These are phyloP conservation scores for Urocitellus parryii DNA, from an alignment of 2,113 vertebrate genomes.

Conservation along the genomic window DNA sequence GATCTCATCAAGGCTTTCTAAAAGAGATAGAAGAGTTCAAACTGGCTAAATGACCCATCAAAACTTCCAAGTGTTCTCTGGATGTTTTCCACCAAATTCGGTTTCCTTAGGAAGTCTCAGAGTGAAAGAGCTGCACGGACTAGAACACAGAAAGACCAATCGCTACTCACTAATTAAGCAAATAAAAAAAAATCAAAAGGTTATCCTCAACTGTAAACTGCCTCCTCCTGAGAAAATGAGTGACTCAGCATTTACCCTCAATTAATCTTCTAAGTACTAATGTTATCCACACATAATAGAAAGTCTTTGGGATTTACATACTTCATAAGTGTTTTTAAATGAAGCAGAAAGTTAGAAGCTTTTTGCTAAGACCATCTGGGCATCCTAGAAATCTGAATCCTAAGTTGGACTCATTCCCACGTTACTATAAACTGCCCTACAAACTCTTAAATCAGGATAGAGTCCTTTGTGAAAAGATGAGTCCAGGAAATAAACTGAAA, in stretches of 20 bases:
- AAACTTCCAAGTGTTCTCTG: background rate
- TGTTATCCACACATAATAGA: slow-evolving; percentile 35
- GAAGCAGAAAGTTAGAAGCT: slow-evolving; percentile 54
- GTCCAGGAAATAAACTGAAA: slow-evolving; percentile 73
- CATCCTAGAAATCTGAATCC: slow-evolving; percentile 60
- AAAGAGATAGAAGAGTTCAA: slow-evolving; percentile 43
- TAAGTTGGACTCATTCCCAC: slow-evolving; percentile 64
- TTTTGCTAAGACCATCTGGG: slow-evolving; percentile 64
- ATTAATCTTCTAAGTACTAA: background rate
- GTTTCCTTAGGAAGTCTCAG: slow-evolving; percentile 17
- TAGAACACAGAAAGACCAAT: background rate
- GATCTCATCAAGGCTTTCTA: background rate
- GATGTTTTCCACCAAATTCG: background rate
- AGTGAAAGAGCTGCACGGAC: background rate
- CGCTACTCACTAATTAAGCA: background rate
- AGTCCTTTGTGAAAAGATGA: slow-evolving; percentile 60
- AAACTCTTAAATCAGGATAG: slow-evolving; percentile 41
- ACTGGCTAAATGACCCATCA: background rate
- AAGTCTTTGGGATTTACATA: slow-evolving; percentile 42
- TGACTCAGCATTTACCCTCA: background rate
- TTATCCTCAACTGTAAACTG: slow-evolving; percentile 7
- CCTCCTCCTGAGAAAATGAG: slow-evolving; percentile 33
- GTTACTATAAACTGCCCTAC: slow-evolving; percentile 49
- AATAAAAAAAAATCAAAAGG: slow-evolving; percentile 52
- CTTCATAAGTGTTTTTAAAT: slow-evolving; percentile 51